A percentile compares a stretch with the other conserved stretches of the same genome.
Conservation (phyloP, 2,797 vertebrate species). For the Poliocrania exsul region DNA sequence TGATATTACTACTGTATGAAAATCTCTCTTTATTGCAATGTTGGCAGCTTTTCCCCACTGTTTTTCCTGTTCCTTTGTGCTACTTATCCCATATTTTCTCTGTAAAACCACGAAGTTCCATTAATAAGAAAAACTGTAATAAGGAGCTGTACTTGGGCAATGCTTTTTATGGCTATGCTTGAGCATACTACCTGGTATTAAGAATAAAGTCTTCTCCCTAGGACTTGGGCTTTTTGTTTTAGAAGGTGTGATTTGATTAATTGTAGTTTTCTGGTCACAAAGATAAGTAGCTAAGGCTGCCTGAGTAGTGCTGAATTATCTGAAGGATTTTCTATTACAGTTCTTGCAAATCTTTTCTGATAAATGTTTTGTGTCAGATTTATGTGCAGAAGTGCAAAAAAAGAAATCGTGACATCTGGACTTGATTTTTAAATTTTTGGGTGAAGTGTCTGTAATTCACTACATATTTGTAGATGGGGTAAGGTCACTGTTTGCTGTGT, state of each 20-base stretch:
- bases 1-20: neutral
- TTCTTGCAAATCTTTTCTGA: neutral
- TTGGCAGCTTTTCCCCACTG: neutral
- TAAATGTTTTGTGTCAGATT: neutral
- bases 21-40: neutral
- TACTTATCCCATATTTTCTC: neutral
- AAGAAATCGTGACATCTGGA: neutral
- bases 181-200: neutral
- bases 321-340: neutral
- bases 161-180: neutral
- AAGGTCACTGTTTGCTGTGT: neutral
- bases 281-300: neutral
- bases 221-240: neutral
- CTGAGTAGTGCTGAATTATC: neutral
- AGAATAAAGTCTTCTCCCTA: neutral
- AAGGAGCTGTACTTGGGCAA: neutral
- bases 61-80: neutral
- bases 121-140: neutral
- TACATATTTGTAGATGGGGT: rapidly evolving
- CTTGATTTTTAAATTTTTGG: neutral
- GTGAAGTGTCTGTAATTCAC: neutral
- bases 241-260: neutral
- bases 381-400: neutral
- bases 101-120: neutral
- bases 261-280: neutral